phyloP scores from a whole-genome alignment of 2,113 vertebrate species.

The Aptenodytes patagonicus region DNA sequence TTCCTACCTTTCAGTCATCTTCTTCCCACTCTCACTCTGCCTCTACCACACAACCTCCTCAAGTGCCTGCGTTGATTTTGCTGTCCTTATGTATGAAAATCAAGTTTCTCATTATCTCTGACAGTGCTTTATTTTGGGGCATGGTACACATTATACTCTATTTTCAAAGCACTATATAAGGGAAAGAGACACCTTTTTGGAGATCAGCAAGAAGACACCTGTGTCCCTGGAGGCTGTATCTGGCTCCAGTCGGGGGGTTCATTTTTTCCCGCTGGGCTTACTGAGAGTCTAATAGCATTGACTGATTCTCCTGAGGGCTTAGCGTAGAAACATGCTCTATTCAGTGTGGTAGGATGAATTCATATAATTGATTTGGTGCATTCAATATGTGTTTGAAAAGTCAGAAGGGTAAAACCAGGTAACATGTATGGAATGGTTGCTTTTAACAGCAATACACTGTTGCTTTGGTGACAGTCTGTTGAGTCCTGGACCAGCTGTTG shows the following conservation, averaged over 20 bases:
- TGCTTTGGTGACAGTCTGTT: neutral
- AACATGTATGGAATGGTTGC: neutral
- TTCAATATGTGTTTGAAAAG: neutral
- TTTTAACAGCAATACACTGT: neutral
- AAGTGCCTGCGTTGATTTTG: neutral
- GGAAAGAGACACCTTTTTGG: neutral
- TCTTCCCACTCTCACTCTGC: neutral
- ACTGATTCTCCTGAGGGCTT: neutral
- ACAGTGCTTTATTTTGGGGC: neutral
- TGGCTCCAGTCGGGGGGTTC: neutral
- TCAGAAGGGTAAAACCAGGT: neutral
- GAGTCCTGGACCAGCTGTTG: neutral
- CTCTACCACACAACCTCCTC: neutral
- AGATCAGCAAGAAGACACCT: neutral
- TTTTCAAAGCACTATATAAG: neutral
- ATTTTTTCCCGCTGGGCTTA: neutral
- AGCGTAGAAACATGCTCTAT: neutral
- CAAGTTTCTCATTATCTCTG: neutral
- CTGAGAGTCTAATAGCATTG: neutral
- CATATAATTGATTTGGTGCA: neutral
- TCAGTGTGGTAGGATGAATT: neutral
- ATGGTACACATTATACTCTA: neutral
- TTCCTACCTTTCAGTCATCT: neutral
- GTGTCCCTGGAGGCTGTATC: neutral
- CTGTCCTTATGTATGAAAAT: neutral